Conservation (phyloP, 37 sponge, comb jelly and placozoan species). For the Aplysina aerophoba region DNA sequence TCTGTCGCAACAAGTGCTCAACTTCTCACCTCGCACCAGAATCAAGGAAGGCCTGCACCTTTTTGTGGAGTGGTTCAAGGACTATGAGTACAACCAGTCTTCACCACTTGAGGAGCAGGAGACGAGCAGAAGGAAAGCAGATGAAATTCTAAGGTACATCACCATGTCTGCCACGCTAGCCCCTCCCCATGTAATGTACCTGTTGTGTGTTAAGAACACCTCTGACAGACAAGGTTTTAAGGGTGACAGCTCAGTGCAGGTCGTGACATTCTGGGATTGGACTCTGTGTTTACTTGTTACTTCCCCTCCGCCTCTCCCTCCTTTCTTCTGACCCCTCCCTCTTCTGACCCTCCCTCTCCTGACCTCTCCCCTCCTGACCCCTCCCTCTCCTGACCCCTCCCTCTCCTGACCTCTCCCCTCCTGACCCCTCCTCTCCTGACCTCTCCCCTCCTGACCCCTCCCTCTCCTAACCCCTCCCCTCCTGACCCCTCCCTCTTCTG, state of each 20-base stretch:
- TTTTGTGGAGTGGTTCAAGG: constrained; percentile 62
- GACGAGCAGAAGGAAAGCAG: background rate
- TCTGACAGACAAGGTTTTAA: too few relatives aligned
- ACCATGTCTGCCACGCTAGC: background rate
- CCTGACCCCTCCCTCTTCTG: too few relatives aligned
- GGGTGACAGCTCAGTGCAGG: too few relatives aligned
- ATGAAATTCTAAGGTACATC: background rate
- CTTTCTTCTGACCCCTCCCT: too few relatives aligned
- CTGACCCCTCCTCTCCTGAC: constrained; percentile 17
- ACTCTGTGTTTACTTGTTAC: too few relatives aligned
- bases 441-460: background rate
- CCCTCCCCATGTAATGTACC: background rate
- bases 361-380: too few relatives aligned
- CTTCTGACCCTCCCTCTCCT: too few relatives aligned
- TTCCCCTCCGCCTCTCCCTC: too few relatives aligned
- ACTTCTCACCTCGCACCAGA: constrained; percentile 35
- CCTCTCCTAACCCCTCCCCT: background rate
- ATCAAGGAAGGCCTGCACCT: constrained; percentile 42
- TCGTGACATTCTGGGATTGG: too few relatives aligned
- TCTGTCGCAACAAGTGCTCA: constrained; percentile 35
- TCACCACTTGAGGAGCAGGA: background rate
- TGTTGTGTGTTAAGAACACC: too few relatives aligned
- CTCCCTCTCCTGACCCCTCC: too few relatives aligned
- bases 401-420: background rate
- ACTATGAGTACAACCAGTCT: constrained; percentile 26